These are phyloP conservation scores for Ptyas mucosa DNA, from an alignment of 2,113 vertebrate species.

Conservation along the genomic window DNA sequence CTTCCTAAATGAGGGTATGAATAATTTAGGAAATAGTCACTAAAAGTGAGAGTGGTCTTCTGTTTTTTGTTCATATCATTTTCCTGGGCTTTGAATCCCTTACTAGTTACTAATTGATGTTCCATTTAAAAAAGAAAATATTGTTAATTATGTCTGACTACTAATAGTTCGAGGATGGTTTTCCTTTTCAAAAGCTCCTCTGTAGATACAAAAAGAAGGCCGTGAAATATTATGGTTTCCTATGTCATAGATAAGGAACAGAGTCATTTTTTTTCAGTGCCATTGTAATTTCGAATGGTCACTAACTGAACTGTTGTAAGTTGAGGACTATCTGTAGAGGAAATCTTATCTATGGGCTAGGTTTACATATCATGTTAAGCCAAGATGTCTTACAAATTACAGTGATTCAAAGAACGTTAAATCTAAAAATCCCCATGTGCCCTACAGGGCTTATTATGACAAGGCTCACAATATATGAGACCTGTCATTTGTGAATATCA, in stretches of 20 bases:
- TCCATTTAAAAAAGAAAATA: neutral
- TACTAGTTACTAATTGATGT: neutral
- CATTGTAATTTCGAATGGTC: no score
- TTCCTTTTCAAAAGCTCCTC: neutral
- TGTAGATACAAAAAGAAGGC: neutral
- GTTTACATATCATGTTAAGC: neutral
- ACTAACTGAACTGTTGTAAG: no score
- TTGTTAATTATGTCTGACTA: neutral
- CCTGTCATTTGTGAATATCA: neutral
- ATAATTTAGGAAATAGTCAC: neutral
- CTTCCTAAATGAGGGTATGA: neutral
- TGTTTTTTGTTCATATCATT: neutral
- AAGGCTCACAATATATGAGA: neutral
- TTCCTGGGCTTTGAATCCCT: neutral
- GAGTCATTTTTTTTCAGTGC: neutral
- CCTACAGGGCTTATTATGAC: neutral
- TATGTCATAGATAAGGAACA: neutral
- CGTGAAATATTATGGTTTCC: neutral
- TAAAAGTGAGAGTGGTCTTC: neutral
- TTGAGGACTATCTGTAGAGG: neutral
- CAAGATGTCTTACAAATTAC: neutral
- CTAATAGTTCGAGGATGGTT: neutral
- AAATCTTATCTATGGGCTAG: neutral
- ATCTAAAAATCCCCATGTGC: neutral
- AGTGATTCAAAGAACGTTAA: neutral